Evolutionary conservation across 2,113 vertebrate species (phyloP).

Genomic region (Jaculus jaculus): DNA sequence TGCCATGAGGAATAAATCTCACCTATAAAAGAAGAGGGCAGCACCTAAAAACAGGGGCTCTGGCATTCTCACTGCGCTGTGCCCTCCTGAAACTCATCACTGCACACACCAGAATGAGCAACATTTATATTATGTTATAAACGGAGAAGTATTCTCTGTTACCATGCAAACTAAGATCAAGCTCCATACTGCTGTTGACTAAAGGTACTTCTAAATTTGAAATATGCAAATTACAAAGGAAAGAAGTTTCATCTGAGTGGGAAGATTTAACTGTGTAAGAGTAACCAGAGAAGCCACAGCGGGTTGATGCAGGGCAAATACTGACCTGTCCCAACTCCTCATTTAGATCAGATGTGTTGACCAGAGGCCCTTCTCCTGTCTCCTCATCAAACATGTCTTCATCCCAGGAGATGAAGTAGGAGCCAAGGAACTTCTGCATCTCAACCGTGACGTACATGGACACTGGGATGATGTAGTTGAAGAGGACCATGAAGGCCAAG

Average conservation of each 20-base stretch:
- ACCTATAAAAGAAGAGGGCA: rapidly evolving
- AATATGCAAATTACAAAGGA: too few species aligned
- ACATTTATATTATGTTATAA: not conserved
- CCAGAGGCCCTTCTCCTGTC: conserved; percentile 92
- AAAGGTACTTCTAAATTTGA: too few species aligned
- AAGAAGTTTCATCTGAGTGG: too few species aligned
- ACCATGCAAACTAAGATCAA: not conserved
- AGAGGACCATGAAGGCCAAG: conserved; percentile 99
- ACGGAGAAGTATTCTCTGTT: rapidly evolving
- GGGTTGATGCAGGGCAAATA: not conserved
- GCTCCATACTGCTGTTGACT: too few species aligned
- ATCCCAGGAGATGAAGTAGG: conserved; percentile 99
- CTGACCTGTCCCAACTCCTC: conserved; percentile 97
- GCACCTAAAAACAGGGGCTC: not conserved
- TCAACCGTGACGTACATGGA: conserved; percentile 99
- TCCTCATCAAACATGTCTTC: conserved; percentile 97
- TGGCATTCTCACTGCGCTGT: rapidly evolving
- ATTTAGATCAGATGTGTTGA: conserved; percentile 98
- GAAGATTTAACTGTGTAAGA: rapidly evolving
- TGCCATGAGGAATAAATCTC: not conserved
- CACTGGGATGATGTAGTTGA: conserved; percentile 99
- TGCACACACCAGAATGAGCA: rapidly evolving
- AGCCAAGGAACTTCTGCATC: conserved; percentile 99
- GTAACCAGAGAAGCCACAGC: not conserved
- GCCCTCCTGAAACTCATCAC: too few species aligned